phyloP scores from a whole-genome alignment of 2,113 vertebrate species.

The Lycaon pictus region DNA sequence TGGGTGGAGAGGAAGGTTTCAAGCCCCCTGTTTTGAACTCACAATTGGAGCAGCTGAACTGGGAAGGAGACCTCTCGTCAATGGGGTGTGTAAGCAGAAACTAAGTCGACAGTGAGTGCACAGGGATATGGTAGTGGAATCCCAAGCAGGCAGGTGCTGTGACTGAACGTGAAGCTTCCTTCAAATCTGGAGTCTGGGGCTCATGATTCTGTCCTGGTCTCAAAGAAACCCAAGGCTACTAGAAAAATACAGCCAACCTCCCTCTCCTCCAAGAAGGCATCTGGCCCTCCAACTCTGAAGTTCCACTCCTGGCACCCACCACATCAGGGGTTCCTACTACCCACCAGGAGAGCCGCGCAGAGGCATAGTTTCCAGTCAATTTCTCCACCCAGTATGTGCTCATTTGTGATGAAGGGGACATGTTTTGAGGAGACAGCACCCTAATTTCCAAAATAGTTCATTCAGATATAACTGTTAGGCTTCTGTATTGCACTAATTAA shows the following conservation, averaged over 20 bases:
- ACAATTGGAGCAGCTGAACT: not conserved
- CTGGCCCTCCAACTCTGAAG: not conserved
- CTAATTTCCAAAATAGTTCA: not conserved
- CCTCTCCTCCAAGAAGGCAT: not conserved
- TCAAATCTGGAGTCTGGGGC: not conserved
- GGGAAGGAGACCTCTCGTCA: not conserved
- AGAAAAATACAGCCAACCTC: not conserved
- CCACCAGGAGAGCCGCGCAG: not conserved
- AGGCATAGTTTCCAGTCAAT: too few species aligned
- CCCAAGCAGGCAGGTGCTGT: not conserved
- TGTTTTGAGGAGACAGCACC: not conserved
- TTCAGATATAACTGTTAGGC: not conserved
- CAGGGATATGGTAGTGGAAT: not conserved
- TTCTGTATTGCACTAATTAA: not conserved
- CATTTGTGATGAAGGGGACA: rapidly evolving
- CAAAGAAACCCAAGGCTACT: not conserved
- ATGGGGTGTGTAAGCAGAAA: not conserved
- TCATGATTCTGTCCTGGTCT: not conserved
- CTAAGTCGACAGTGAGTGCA: not conserved
- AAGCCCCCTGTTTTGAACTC: too few species aligned
- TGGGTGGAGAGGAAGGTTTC: not conserved
- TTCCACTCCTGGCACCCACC: not conserved
- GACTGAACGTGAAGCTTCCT: not conserved
- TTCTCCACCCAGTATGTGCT: not conserved
- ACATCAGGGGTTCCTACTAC: not conserved